Evolutionary conservation across 2,113 vertebrate species (phyloP).

Genomic region (Castor canadensis): DNA sequence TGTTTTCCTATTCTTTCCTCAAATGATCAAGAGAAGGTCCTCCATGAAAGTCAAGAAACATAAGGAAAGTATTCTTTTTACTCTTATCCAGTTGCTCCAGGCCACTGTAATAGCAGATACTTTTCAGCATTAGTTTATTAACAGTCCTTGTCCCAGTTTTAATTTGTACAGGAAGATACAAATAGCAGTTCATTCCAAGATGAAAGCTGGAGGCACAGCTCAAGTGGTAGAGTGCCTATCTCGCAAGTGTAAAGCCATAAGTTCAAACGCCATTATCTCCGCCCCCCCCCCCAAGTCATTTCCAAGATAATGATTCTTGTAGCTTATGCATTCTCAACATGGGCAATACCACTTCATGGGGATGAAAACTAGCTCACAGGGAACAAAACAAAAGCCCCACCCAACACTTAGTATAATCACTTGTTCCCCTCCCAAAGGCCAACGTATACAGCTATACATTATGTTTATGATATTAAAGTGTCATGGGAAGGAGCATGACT

Average conservation of each 20-base stretch:
- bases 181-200: conserved; percentile 24
- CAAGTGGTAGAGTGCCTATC: no score
- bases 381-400: neutral
- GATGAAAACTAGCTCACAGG: neutral
- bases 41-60: neutral
- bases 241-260: no score
- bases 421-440: neutral
- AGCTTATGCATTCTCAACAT: neutral
- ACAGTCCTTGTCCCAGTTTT: neutral
- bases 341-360: neutral
- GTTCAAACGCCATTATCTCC: no score
- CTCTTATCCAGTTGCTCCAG: neutral
- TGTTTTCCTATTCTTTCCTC: conserved; percentile 1
- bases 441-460: neutral
- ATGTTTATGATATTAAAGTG: conserved; percentile 7
- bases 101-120: neutral
- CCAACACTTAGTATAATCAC: neutral
- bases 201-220: no score
- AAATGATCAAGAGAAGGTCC: conserved; percentile 3
- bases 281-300: no score
- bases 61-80: neutral
- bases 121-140: neutral
- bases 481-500: neutral
- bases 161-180: neutral
- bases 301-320: conserved; percentile 12